Evolutionary conservation across 2,888 invertebrate species (phyloP).

Genomic region (Drosophila mimetica): DNA sequence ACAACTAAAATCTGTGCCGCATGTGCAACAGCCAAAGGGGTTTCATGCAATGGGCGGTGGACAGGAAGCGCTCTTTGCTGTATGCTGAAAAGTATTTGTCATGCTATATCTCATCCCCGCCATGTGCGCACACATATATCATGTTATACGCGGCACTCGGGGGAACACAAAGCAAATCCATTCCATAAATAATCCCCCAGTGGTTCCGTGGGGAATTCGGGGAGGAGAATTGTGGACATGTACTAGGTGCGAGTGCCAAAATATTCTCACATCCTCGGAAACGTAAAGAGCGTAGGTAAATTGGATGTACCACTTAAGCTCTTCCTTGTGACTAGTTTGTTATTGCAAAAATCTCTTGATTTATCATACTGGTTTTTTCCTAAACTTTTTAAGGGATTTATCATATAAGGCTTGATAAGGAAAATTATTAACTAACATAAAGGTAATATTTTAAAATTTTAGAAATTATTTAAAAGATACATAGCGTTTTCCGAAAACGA

Average conservation of each 20-base stretch:
- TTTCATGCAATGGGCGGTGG: slow-evolving; percentile 11
- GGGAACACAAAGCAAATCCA: slow-evolving; percentile 42
- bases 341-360: slow-evolving; percentile 4
- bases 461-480: too few species aligned
- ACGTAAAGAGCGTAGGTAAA: not conserved
- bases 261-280: slow-evolving; percentile 15
- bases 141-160: slow-evolving; percentile 37
- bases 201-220: not conserved
- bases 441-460: too few species aligned
- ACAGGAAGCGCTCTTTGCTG: slow-evolving; percentile 42
- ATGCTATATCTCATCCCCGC: slow-evolving; percentile 44
- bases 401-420: too few species aligned
- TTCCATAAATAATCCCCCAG: slow-evolving; percentile 43
- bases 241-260: slow-evolving; percentile 28
- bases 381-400: not conserved
- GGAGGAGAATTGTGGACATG: not conserved
- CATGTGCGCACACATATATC: slow-evolving; percentile 28
- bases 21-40: slow-evolving; percentile 44
- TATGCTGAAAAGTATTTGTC: slow-evolving; percentile 46
- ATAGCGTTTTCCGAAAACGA: too few species aligned
- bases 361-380: slow-evolving; percentile 1
- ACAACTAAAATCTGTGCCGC: slow-evolving; percentile 47
- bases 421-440: too few species aligned
- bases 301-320: slow-evolving; percentile 13
- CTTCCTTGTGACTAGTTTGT: slow-evolving; percentile 8